Percentiles rank a stretch among this genome's conserved stretches.
These are phyloP conservation scores for Pristionchus fissidentatus DNA, from an alignment of 2,888 invertebrate species.

Conservation along the genomic window DNA sequence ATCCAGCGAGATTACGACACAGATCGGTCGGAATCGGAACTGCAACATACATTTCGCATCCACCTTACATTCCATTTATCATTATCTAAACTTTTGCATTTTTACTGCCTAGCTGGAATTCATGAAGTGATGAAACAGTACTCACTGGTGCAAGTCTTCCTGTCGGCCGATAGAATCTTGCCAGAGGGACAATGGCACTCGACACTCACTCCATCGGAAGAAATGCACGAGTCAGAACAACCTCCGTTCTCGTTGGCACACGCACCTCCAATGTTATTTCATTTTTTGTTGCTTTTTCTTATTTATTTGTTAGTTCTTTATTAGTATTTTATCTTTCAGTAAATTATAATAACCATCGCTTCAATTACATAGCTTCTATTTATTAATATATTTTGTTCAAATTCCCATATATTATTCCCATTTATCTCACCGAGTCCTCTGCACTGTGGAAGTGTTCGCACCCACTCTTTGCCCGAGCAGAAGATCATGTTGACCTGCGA, in stretches of 20 bases:
- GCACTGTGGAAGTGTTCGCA: constrained; percentile 69
- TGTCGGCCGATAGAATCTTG: constrained; percentile 68
- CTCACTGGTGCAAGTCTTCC: constrained; percentile 73
- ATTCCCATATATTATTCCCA: not conserved
- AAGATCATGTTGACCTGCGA: constrained; percentile 68
- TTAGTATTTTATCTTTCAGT: no score
- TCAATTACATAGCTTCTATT: no score
- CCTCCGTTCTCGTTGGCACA: constrained; percentile 73
- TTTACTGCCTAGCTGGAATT: not conserved
- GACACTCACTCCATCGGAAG: constrained; percentile 64
- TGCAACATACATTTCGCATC: constrained; percentile 52
- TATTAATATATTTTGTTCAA: no score
- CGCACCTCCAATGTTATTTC: constrained; percentile 55
- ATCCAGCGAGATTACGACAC: constrained; percentile 71
- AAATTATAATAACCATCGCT: no score
- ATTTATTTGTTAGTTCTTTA: not conserved
- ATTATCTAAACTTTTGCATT: not conserved
- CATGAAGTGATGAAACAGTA: not conserved
- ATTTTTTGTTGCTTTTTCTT: not conserved
- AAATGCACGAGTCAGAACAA: constrained; percentile 72
- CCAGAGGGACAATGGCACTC: constrained; percentile 74
- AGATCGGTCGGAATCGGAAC: constrained; percentile 73
- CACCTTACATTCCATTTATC: no score
- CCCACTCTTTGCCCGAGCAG: constrained; percentile 73
- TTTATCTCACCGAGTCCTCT: constrained; percentile 63